Evolutionary conservation across 2,113 vertebrate genomes (phyloP).

Genomic region (Chroicocephalus ridibundus): DNA sequence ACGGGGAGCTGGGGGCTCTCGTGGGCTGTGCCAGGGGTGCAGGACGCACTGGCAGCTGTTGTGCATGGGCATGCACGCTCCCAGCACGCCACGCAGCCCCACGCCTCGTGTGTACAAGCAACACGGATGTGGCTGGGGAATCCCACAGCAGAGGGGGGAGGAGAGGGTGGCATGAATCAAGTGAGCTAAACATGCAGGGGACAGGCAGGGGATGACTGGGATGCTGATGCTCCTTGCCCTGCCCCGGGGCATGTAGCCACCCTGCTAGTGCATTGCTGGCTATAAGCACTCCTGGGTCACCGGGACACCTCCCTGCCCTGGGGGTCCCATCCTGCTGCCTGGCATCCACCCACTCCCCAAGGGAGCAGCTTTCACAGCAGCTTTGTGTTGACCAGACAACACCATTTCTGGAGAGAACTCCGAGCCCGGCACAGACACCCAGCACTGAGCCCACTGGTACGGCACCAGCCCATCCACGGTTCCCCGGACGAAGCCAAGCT

Average conservation of each 20-base stretch:
- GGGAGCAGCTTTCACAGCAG: background rate
- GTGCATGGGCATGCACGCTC: rapidly evolving
- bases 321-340: background rate
- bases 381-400: background rate
- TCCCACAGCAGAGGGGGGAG: background rate
- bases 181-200: rapidly evolving
- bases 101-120: rapidly evolving
- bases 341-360: background rate
- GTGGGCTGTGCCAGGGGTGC: rapidly evolving
- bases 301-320: background rate
- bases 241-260: background rate
- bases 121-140: background rate
- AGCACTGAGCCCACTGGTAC: rapidly evolving
- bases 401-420: background rate
- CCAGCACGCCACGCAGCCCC: rapidly evolving
- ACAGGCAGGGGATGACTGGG: background rate
- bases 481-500: rapidly evolving
- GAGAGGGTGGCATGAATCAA: background rate
- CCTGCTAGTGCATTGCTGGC: background rate
- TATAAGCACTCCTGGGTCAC: rapidly evolving
- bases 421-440: background rate
- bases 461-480: background rate
- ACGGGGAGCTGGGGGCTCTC: background rate
- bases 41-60: rapidly evolving
- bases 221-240: background rate